Conservation (phyloP, 2,888 invertebrate species). For the Poecilobothrus nobilitatus region DNA sequence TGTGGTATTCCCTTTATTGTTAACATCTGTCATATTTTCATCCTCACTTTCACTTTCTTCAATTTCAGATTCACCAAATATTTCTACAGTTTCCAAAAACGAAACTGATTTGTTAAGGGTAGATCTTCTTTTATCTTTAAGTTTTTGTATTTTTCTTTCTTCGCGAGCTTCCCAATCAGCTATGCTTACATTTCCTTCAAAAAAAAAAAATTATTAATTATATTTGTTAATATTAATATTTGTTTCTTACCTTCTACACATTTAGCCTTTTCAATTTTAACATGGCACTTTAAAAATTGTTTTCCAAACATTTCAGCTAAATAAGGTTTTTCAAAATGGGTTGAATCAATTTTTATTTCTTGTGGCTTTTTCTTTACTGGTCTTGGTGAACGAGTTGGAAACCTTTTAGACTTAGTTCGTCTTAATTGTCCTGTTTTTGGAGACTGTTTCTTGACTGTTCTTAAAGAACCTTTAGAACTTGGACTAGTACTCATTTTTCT, state of each 20-base stretch:
- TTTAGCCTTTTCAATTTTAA: constrained; percentile 14
- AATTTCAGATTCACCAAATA: constrained; percentile 25
- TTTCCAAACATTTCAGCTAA: constrained; percentile 21
- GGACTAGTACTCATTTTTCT: not conserved
- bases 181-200: not conserved
- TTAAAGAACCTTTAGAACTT: not conserved
- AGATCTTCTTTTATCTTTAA: not conserved
- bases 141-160: not conserved
- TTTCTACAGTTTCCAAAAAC: constrained; percentile 26
- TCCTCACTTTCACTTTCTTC: constrained; percentile 15
- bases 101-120: constrained; percentile 24
- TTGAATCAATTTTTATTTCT: not conserved
- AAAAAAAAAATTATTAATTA: not conserved
- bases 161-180: not conserved
- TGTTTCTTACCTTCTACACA: not conserved
- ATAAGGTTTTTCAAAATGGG: not conserved
- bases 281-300: constrained; percentile 24
- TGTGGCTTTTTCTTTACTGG: not conserved
- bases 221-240: not conserved
- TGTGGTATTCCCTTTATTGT: not conserved
- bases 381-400: not conserved
- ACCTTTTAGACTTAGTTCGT: not conserved
- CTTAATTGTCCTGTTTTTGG: not conserved
- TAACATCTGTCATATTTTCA: not conserved
- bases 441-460: not conserved